Evolutionary conservation across 2,797 vertebrate genomes (phyloP), one percentile per base, ranked within the genome.

Genomic region (Coracias cyanogaster): DNA sequence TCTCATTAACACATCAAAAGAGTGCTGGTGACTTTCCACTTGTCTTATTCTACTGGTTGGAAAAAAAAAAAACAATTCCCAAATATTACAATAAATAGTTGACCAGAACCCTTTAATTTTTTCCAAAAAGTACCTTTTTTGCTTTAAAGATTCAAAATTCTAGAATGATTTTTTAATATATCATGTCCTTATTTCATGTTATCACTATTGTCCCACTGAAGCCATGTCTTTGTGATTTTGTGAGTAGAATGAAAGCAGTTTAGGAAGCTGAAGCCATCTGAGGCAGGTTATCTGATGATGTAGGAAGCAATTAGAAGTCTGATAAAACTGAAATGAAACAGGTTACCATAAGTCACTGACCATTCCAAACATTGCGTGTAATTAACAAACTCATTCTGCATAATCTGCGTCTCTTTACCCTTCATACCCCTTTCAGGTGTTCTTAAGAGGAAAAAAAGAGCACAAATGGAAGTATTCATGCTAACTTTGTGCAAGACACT

Each of bases 381-480:
- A 86, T 58, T 62, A 90, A 51, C 15, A 31, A 90, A 65, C 8
- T 61, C 43, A 81, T 5, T 22, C n/a, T 78, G 15, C 15, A 89
- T 25, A 81, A 6, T 22, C n/a, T 78, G 15, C 15, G 86, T 25
- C 55, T 86, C 57, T 79, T 60, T 62, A 67, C 24, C 21, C 20
- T 71, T 70, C 6, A 22, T n/a, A 29, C 6, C 33, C 31, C 29
- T 91, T 21, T 43, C 3, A 1, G 0, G 0, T 14, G 8, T 37
- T 70, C 45, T 64, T 52, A 72, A 58, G 43, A 72, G 10, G 9
- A 86, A 39, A 71, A 52, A 37, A 54, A 29, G 4, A 79, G 24
- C 25, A 52, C 25, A 48, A 69, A 62, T 0, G 3, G n/a, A 78
- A 80, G 6, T 41, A 78, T 6, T 55, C 45, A 48, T 1, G 1